Evolutionary conservation across 2,888 invertebrate species (phyloP), one percentile per base, ranked within the genome.

Genomic region (Macrophya alboannulata): DNA sequence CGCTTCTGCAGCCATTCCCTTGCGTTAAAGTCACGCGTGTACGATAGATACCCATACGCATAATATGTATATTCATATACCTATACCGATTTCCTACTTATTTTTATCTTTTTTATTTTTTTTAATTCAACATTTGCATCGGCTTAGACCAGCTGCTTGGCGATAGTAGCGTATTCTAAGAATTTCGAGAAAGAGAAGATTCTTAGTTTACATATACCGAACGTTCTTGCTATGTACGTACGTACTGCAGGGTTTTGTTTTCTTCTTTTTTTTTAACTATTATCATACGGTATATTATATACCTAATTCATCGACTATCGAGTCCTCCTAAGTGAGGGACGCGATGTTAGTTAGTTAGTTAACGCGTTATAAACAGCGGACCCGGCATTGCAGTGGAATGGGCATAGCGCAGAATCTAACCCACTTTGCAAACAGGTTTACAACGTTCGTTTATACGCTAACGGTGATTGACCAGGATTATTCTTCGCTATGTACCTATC

Each of bases 391-490:
- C 17, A 51, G n/a, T 55, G 55, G 55, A 55, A 55, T 55, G 55
- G n/a, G 55, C n/a, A 55, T 55, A 55, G 81, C 88, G 87, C 88
- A 87, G 89, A 89, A 88, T 87, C 90, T 93, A 93, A 92, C 93
- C 92, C 91, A 93, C 93, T 93, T 92, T 88, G 90, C 90, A 89
- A 93, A 93, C 93, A 92, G 93, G 93, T 92, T 93, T 92, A 25
- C 21, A 62, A 62, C 62, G 62, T 89, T 37, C 37, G 25, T 68
- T 25, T 88, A 87, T 86, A 55, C 88, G 84, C 89, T 92, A 92
- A 93, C 92, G 92, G 92, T 92, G 90, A 92, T 92, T 89, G 90
- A 87, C 87, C 81, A 65, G 85, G 48, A 71, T 79, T 48, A 55
- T 40, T 51, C 48, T 51, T 21, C 25, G 1, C 76, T 12, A 31